These are phyloP conservation scores for Ellobium chinense DNA, from an alignment of 2,888 invertebrate genomes.

Conservation along the genomic window DNA sequence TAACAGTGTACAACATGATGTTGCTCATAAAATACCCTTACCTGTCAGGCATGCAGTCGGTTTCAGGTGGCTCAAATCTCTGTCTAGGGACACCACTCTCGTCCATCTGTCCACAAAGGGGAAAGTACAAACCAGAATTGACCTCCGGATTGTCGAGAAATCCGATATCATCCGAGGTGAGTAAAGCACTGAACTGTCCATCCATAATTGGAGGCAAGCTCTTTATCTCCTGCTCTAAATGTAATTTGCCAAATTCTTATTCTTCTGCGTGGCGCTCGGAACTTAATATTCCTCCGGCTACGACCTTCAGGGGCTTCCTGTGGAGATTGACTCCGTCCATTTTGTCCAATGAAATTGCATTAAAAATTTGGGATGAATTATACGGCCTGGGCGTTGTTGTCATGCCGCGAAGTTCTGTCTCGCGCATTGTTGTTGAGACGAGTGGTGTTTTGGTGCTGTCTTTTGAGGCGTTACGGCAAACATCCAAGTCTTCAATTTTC, in stretches of 20 bases:
- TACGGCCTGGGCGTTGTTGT: neutral
- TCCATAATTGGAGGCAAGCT: conserved; percentile 41
- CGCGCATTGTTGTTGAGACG: conserved; percentile 13
- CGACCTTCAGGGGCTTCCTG: conserved; percentile 38
- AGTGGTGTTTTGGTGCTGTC: neutral
- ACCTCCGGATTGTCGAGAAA: conserved; percentile 39
- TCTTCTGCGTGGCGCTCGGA: conserved; percentile 24
- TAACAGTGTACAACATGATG: no score
- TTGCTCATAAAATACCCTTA: neutral
- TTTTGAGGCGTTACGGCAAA: no score
- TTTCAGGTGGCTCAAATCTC: conserved; percentile 11
- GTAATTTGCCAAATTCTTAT: conserved; percentile 44
- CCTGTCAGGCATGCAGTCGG: conserved; percentile 6
- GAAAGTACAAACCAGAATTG: conserved; percentile 25
- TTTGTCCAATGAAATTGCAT: conserved; percentile 47
- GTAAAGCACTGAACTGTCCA: conserved; percentile 41
- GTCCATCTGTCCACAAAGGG: conserved; percentile 26
- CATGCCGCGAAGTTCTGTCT: no score
- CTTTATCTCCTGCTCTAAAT: conserved; percentile 42
- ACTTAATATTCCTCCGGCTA: conserved; percentile 43
- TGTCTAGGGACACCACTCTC: neutral
- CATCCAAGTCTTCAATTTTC: no score
- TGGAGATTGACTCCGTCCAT: conserved; percentile 36
- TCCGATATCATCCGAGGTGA: conserved; percentile 43
- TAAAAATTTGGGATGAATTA: conserved; percentile 25